These are phyloP conservation scores for Gallirallus australis DNA, from an alignment of 2,797 vertebrate genomes.

Conservation along the genomic window DNA sequence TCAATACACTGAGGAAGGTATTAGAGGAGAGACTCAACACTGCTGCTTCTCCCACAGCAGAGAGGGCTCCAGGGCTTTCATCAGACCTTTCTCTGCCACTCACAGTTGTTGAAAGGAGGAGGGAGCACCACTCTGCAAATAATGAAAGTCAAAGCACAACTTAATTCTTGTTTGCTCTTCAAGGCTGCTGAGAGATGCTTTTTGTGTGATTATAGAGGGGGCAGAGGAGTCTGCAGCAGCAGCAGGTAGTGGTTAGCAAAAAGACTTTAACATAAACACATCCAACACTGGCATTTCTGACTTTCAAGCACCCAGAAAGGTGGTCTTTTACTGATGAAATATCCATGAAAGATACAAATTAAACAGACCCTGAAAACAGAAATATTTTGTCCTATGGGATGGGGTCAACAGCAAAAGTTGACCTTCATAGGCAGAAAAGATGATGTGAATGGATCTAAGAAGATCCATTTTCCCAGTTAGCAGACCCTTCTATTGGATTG, in stretches of 20 bases:
- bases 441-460: not conserved
- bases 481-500: not conserved
- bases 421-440: not conserved
- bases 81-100: not conserved
- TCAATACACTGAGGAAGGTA: not conserved
- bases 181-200: not conserved
- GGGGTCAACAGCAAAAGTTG: not conserved
- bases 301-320: not conserved
- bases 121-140: not conserved
- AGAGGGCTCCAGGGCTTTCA: not conserved
- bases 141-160: not conserved
- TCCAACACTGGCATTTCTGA: not conserved
- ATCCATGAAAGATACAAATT: not conserved
- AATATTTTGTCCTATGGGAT: not conserved
- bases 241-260: not conserved
- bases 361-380: not conserved
- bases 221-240: not conserved
- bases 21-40: not conserved
- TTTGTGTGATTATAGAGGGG: not conserved
- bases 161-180: not conserved
- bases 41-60: not conserved
- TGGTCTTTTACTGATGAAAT: not conserved
- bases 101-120: not conserved
- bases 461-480: not conserved
- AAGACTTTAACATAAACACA: not conserved